Conservation (phyloP, 2,888 invertebrate genomes). For the Heliconius sara region DNA sequence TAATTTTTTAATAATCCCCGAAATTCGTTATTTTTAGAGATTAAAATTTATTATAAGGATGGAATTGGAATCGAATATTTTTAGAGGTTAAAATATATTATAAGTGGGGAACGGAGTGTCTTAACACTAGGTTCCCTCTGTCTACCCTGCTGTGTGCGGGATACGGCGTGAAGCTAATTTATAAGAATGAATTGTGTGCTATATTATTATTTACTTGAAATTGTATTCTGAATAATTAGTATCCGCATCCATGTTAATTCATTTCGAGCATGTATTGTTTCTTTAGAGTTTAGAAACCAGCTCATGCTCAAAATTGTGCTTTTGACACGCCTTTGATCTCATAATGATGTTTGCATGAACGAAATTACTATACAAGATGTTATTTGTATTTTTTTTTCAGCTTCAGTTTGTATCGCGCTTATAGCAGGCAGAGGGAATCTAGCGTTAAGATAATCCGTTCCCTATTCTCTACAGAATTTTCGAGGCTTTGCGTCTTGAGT, state of each 20-base stretch:
- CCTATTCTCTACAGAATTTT: too few relatives aligned
- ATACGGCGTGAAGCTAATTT: too few relatives aligned
- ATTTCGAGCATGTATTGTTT: conserved; percentile 1
- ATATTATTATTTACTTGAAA: neutral
- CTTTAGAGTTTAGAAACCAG: conserved; percentile 17
- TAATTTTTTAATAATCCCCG: too few relatives aligned
- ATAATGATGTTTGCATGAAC: conserved; percentile 21
- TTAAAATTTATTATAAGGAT: neutral
- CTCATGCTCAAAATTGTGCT: conserved; percentile 17
- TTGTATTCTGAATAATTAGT: neutral
- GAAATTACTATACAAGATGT: conserved; percentile 10
- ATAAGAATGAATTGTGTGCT: neutral
- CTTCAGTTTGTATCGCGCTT: too few relatives aligned
- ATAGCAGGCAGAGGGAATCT: too few relatives aligned
- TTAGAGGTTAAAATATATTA: neutral
- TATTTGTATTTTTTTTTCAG: too few relatives aligned
- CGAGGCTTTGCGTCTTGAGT: too few relatives aligned
- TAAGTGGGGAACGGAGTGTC: neutral
- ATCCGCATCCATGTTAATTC: neutral
- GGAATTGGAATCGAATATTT: too few relatives aligned
- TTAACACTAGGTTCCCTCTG: too few relatives aligned
- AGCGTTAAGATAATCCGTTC: too few relatives aligned
- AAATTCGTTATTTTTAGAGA: neutral
- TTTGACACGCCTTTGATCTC: conserved; percentile 34
- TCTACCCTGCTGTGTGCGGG: too few relatives aligned